These are phyloP conservation scores for Pyrgus malvae DNA, from an alignment of 2,888 invertebrate species.

Conservation along the genomic window DNA sequence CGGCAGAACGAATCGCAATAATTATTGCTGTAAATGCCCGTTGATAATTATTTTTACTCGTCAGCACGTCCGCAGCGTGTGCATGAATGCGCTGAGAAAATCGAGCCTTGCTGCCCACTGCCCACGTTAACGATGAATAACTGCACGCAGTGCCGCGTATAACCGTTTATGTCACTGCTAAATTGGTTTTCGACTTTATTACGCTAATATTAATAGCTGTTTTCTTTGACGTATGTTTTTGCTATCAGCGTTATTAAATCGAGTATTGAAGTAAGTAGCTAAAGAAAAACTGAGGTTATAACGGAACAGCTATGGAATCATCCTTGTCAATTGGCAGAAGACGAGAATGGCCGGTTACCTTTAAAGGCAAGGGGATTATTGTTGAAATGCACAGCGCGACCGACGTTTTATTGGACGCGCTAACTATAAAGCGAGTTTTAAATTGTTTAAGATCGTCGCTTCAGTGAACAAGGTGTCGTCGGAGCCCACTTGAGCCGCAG, in stretches of 20 bases:
- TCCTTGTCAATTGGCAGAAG: neutral
- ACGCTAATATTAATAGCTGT: neutral
- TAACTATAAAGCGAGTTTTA: slow-evolving; percentile 18
- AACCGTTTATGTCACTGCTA: slow-evolving; percentile 6
- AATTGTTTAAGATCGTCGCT: slow-evolving; percentile 16
- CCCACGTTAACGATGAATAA: slow-evolving; percentile 11
- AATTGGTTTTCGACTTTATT: slow-evolving; percentile 16
- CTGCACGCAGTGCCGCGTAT: neutral
- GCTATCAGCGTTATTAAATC: too few species aligned
- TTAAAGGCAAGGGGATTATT: slow-evolving; percentile 4
- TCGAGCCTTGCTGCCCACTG: neutral
- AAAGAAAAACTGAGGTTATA: neutral
- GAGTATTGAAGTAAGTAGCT: too few species aligned
- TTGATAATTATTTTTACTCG: slow-evolving; percentile 46
- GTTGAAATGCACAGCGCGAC: slow-evolving; percentile 5
- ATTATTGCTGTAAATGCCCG: slow-evolving; percentile 49
- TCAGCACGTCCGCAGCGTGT: slow-evolving; percentile 18
- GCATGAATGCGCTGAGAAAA: slow-evolving; percentile 15
- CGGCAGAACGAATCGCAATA: slow-evolving; percentile 57
- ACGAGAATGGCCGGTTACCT: slow-evolving; percentile 8
- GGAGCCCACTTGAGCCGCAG: slow-evolving; percentile 49
- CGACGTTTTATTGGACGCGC: slow-evolving; percentile 14
- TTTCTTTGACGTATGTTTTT: too few species aligned
- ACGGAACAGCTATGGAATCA: neutral
- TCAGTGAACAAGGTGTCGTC: slow-evolving; percentile 47